Percentiles rank a stretch among this genome's conserved stretches.
These are phyloP conservation scores for Oligia strigilis DNA, from an alignment of 2,888 invertebrate genomes.

Conservation along the genomic window DNA sequence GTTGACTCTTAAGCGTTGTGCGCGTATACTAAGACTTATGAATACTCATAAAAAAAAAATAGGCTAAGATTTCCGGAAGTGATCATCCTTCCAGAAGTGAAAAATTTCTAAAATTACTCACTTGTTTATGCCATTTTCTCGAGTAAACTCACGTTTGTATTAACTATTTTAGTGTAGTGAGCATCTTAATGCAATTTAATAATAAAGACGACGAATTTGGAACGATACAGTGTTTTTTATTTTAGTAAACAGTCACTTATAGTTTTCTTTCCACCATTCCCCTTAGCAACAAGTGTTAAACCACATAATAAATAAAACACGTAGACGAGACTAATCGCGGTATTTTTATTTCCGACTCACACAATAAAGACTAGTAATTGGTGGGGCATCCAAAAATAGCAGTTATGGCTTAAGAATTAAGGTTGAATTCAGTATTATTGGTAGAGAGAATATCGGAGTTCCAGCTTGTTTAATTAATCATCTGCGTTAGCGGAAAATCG, in stretches of 20 bases:
- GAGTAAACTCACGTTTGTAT: slow-evolving; percentile 43
- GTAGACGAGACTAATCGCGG: slow-evolving; percentile 14
- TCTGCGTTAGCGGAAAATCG: slow-evolving; percentile 84
- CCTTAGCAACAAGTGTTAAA: slow-evolving; percentile 49
- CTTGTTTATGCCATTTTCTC: slow-evolving; percentile 7
- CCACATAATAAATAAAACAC: slow-evolving; percentile 40
- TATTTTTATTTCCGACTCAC: slow-evolving; percentile 41
- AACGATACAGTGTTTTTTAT: slow-evolving; percentile 16
- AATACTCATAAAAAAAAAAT: slow-evolving; percentile 26
- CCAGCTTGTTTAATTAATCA: slow-evolving; percentile 85
- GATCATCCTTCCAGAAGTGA: slow-evolving; percentile 23
- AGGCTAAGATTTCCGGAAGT: slow-evolving; percentile 22
- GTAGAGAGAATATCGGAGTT: slow-evolving; percentile 48
- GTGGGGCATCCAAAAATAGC: slow-evolving; percentile 20
- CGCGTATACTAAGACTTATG: slow-evolving; percentile 31
- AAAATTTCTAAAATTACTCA: slow-evolving; percentile 45
- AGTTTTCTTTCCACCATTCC: background rate
- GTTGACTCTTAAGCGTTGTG: slow-evolving; percentile 38
- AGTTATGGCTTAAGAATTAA: slow-evolving; percentile 34
- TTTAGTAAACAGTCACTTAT: background rate
- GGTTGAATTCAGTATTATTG: slow-evolving; percentile 31
- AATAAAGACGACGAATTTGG: slow-evolving; percentile 28
- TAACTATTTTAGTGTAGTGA: slow-evolving; percentile 22
- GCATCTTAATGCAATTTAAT: slow-evolving; percentile 30
- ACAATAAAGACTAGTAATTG: slow-evolving; percentile 29